Evolutionary conservation across 2,797 vertebrate species (phyloP).

Genomic region (Sebastes hopkinsi): DNA sequence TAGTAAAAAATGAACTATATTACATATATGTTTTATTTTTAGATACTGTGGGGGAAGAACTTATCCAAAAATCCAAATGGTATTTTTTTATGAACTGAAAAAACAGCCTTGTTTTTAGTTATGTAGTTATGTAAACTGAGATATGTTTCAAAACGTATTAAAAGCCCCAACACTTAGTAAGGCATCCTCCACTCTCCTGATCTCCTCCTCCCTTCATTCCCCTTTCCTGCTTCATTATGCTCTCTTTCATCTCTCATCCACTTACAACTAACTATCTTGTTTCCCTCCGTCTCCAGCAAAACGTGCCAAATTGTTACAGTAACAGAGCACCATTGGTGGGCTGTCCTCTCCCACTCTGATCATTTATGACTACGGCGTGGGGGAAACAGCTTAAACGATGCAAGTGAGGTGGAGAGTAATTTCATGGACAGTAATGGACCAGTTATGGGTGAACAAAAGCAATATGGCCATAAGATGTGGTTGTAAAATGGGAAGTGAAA

Average conservation of each 20-base stretch:
- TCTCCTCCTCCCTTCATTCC: neutral
- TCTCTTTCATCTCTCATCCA: neutral
- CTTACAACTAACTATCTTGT: neutral
- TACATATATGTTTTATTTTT: too few relatives aligned
- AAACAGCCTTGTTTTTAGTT: too few relatives aligned
- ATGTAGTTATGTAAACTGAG: constrained; percentile 34
- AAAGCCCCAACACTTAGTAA: constrained; percentile 10
- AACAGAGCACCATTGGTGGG: constrained; percentile 5
- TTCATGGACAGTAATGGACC: constrained; percentile 22
- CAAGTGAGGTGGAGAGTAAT: constrained; percentile 24
- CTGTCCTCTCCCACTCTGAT: constrained; percentile 14
- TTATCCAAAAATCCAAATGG: too few relatives aligned
- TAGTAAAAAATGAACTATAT: too few relatives aligned
- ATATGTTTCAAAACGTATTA: constrained; percentile 37
- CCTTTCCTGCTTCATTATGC: neutral
- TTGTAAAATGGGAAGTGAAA: constrained; percentile 37
- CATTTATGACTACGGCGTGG: constrained; percentile 26
- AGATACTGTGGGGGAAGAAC: too few relatives aligned
- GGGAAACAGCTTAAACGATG: constrained; percentile 21
- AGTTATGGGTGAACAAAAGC: constrained; percentile 15
- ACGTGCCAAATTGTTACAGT: constrained; percentile 16
- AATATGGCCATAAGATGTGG: constrained; percentile 8
- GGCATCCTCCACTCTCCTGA: constrained; percentile 1
- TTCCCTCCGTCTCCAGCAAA: neutral
- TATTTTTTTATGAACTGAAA: too few relatives aligned